Percentiles rank a stretch among this genome's conserved stretches.
Evolutionary conservation across 2,888 invertebrate species (phyloP).

Genomic region (Folsomia manolachei): DNA sequence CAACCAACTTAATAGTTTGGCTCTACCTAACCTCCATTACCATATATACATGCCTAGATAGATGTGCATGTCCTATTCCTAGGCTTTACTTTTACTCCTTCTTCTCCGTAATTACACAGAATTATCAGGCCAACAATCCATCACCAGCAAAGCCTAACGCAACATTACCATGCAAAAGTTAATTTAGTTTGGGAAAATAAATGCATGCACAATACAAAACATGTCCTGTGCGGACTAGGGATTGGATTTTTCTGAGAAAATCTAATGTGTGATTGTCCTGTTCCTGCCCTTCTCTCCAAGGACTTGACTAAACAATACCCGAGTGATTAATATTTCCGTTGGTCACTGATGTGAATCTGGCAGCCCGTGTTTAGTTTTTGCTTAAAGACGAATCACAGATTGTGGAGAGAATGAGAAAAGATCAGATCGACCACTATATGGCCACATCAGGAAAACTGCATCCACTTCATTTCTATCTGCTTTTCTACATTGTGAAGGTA

Average conservation of each 20-base stretch:
- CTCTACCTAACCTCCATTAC: too few relatives aligned
- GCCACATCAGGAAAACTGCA: not conserved
- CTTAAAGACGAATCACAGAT: not conserved
- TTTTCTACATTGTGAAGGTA: not conserved
- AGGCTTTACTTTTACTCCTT: not conserved
- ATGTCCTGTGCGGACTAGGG: too few relatives aligned
- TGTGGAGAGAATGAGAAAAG: not conserved
- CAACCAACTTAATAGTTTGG: conserved; percentile 3
- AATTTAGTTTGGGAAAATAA: too few relatives aligned
- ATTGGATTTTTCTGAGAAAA: not conserved
- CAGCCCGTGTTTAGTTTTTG: not conserved
- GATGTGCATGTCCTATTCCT: not conserved
- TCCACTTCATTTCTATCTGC: conserved; percentile 3
- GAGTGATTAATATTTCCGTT: conserved; percentile 7
- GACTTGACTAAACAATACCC: conserved; percentile 1
- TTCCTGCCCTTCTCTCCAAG: not conserved
- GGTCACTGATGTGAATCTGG: conserved; percentile 12
- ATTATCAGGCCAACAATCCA: conserved; percentile 2
- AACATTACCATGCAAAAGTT: too few relatives aligned
- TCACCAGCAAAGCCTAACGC: too few relatives aligned
- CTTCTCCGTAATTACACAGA: not conserved
- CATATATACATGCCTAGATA: not conserved
- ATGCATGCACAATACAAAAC: too few relatives aligned
- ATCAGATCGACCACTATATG: not conserved
- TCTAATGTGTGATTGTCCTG: not conserved